Evolutionary conservation across 2,797 vertebrate genomes (phyloP), one percentile per base, ranked within the genome.

Genomic region (Pseudomugil gertrudae): DNA sequence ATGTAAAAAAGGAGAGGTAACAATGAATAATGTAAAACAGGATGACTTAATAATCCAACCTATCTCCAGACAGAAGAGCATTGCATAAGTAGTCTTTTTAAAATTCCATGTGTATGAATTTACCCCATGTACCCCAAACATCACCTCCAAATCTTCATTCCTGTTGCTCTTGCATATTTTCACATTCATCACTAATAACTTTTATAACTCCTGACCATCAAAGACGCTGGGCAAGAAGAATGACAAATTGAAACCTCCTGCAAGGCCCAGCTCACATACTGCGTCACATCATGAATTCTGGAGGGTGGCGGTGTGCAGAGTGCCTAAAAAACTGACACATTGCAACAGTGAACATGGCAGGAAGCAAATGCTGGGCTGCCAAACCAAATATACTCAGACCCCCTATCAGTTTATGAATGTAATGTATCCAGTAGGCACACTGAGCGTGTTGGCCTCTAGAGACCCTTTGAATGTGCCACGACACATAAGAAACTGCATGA

Each of bases 321-420:
- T 51, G 65, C 78, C 59, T 27, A 80, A 80, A 66, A 76, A 87
- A 87, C 66, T 73, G 87, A 89, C 82, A 84, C 74, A 32, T 65
- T 61, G 80, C 73, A 70, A 81, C 76, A 87, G 54, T 63, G 80
- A 80, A 84, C 83, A 78, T 86, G 89, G 79, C 87, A 86, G 82
- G 72, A 84, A 83, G 78, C 68, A 73, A 82, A 84, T 61, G 57
- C 30, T 23, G 69, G 54, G 48, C 69, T 77, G 86, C 84, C 86
- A 81, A 90, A 59, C 57, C 76, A 87, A 89, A 88, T 62, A 76
- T 57, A 52, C 74, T 72, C 69, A 73, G 70, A 84, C 63, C 72
- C 69, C 54, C 57, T 65, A 72, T 83, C 73, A 78, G 73, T 83
- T 84, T 87, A 87, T 84, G 80, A 77, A 79, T 81, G 83, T 81